Evolutionary conservation across 2,797 vertebrate species (phyloP).

Genomic region (Ptychadena robeensis): DNA sequence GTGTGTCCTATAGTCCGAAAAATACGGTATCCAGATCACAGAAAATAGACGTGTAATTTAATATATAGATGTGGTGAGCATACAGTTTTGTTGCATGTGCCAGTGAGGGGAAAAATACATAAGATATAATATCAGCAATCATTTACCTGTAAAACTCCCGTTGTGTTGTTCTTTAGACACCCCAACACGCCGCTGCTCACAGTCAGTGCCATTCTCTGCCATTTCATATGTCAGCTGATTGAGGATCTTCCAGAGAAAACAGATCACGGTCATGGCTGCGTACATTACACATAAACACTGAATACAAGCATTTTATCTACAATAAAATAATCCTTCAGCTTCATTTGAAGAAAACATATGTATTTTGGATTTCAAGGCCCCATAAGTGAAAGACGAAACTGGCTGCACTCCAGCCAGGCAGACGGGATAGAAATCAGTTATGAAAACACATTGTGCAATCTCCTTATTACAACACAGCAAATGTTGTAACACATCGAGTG

Average conservation of each 20-base stretch:
- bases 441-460: conserved; percentile 37
- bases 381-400: neutral
- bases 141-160: conserved; percentile 86
- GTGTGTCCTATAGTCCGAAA: too few relatives aligned
- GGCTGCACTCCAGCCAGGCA: conserved; percentile 10
- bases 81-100: neutral
- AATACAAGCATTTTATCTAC: neutral
- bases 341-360: neutral
- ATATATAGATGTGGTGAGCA: neutral
- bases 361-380: neutral
- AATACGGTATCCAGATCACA: neutral
- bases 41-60: too few relatives aligned
- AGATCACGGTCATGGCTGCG: conserved; percentile 33
- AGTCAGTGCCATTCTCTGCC: conserved; percentile 94
- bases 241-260: conserved; percentile 69
- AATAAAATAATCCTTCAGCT: neutral
- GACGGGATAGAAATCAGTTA: neutral
- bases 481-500: conserved; percentile 2
- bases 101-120: neutral
- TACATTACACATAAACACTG: neutral
- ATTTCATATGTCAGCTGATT: conserved; percentile 81
- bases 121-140: neutral
- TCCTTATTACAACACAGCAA: neutral
- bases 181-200: conserved; percentile 88
- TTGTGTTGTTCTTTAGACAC: conserved; percentile 89